Percentiles rank a stretch among this genome's conserved stretches.
These are phyloP conservation scores for Parazoanthus darwini DNA, from an alignment of 92 coral and sea anemone species.

Conservation along the genomic window DNA sequence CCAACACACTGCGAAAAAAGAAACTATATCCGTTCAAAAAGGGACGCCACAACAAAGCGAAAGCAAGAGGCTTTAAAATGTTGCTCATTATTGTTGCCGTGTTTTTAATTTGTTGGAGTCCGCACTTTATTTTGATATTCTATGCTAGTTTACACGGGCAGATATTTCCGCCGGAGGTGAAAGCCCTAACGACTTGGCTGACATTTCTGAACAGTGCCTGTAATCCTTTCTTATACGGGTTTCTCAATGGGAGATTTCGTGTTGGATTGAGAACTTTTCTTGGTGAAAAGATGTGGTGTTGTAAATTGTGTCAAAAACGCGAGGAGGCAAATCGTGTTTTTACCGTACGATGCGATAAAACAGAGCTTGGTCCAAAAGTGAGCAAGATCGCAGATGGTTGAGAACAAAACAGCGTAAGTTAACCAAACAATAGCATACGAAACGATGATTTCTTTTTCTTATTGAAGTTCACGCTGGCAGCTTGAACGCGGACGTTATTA, in stretches of 20 bases:
- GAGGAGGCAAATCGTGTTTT: conserved; percentile 31
- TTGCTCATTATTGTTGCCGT: conserved; percentile 70
- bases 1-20: conserved; percentile 55
- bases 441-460: background rate
- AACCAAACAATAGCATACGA: background rate
- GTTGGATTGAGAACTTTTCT: conserved; percentile 59
- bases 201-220: conserved; percentile 78
- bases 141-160: conserved; percentile 62
- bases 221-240: conserved; percentile 85
- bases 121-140: conserved; percentile 77
- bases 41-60: conserved; percentile 44
- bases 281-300: conserved; percentile 62
- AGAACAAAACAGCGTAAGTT: background rate
- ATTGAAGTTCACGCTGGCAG: background rate
- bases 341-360: conserved; percentile 42
- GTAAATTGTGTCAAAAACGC: conserved; percentile 46
- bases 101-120: conserved; percentile 84
- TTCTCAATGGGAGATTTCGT: conserved; percentile 77
- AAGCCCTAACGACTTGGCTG: conserved; percentile 65
- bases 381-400: background rate
- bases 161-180: conserved; percentile 59
- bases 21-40: conserved; percentile 20
- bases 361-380: background rate
- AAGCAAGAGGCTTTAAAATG: conserved; percentile 86
- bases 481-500: background rate